Evolutionary conservation across 1,140 invertebrate species (phyloP).

Genomic region (Nephila pilipes): DNA sequence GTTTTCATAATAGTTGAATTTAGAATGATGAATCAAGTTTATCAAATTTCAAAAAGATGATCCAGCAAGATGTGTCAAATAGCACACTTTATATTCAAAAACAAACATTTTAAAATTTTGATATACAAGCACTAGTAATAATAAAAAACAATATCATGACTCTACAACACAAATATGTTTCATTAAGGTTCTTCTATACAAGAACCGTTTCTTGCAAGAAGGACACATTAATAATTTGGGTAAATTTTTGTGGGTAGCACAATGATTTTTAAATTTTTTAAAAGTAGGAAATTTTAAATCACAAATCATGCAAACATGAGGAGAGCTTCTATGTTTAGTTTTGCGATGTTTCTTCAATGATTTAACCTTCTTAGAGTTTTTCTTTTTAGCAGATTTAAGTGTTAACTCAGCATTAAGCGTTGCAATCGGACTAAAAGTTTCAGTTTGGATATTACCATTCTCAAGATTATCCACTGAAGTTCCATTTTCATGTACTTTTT

Average conservation of each 20-base stretch:
- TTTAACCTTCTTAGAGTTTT: too few species aligned
- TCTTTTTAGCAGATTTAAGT: too few species aligned
- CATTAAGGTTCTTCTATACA: background rate
- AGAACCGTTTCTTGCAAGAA: background rate
- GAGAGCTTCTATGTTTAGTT: background rate
- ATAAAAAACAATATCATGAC: background rate
- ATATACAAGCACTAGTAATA: too few species aligned
- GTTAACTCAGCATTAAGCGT: too few species aligned
- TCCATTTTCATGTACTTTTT: background rate
- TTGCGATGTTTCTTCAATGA: background rate
- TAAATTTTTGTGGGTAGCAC: background rate
- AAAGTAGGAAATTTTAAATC: background rate
- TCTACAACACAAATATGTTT: slow-evolving; percentile 16
- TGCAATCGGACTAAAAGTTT: too few species aligned
- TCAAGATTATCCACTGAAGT: too few species aligned
- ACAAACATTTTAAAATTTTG: too few species aligned
- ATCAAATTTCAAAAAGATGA: too few species aligned
- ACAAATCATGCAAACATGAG: slow-evolving; percentile 3
- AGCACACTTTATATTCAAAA: too few species aligned
- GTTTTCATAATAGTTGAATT: too few species aligned
- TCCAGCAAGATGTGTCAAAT: too few species aligned
- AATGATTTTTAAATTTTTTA: background rate
- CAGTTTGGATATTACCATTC: background rate
- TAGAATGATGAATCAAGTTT: too few species aligned
- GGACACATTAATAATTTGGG: background rate